Evolutionary conservation across 2,797 vertebrate genomes (phyloP), one percentile per base, ranked within the genome.

Genomic region (Sebastes hubbsi): DNA sequence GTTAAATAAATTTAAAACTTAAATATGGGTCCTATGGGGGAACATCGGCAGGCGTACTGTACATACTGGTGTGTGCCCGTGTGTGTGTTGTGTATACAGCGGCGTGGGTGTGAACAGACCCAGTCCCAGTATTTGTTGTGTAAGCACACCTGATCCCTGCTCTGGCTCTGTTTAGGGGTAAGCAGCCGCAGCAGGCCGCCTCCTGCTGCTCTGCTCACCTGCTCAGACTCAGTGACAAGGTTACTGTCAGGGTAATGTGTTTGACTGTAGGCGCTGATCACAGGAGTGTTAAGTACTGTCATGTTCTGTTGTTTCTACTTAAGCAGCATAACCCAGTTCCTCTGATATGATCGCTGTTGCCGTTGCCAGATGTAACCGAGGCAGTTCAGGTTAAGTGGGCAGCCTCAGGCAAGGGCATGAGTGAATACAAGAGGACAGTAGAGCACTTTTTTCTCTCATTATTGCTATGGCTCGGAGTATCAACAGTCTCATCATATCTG

Each of bases 301-400:
- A 62, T 32, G 88, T 70, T 70, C 29, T 58, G 54, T 83, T 82
- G 82, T 88, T 82, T 80, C 71, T 64, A 75, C 61, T 80, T 56
- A 78, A 83, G 80, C 55, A 32, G 60, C 59, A 11, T 85, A 82
- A 84, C 87, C 86, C 16, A 84, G 66, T 89, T 90, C 84, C 73
- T 86, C 52, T 86, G 83, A 90, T 82, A 42, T 83, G 74, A 89
- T 89, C 49, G 18, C 27, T 82, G 82, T 61, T 86, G 83, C 83
- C 82, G 79, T 61, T 86, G 83, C 89, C 88, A 89, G 91, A 91
- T 88, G 87, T 80, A 89, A 77, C 71, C 10, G 87, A 90, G 87
- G 87, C 81, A 71, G 88, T 86, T 87, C 85, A 90, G 91, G 89
- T 94, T 92, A 91, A 91, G 87, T 83, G 78, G 79, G 84, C 80